Conservation (phyloP, 35 echinoderm and acorn worm species). For the Apostichopus japonicus region DNA sequence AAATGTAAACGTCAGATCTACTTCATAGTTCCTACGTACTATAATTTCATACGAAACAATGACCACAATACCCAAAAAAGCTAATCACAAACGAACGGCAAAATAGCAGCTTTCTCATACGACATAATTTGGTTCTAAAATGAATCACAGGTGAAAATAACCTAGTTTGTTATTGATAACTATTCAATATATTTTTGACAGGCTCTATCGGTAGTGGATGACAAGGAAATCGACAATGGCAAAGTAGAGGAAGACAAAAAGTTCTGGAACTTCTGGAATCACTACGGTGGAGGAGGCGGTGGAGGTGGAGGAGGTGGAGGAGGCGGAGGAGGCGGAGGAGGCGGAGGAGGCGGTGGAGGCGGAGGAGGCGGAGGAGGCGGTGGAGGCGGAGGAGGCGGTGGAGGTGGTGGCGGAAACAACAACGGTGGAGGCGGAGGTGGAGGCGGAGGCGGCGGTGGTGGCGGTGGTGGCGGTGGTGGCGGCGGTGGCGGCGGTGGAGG, state of each 20-base stretch:
- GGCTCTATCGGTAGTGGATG: background rate
- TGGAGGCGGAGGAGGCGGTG: background rate
- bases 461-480: background rate
- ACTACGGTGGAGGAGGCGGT: background rate
- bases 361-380: background rate
- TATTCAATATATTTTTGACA: background rate
- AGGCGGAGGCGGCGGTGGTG: background rate
- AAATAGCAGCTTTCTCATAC: too few species aligned
- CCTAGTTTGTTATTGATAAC: background rate
- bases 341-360: background rate
- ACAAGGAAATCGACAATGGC: background rate
- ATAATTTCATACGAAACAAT: too few species aligned
- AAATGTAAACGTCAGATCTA: too few species aligned
- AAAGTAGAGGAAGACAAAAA: background rate
- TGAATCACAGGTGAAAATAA: too few species aligned
- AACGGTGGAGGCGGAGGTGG: background rate
- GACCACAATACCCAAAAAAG: too few species aligned
- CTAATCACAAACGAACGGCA: too few species aligned
- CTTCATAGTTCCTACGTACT: too few species aligned
- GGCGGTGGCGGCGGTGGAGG: background rate
- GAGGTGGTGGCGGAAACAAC: background rate
- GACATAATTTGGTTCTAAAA: too few species aligned
- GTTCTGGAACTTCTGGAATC: background rate
- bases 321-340: background rate
- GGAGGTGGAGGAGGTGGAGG: background rate